phyloP scores from a whole-genome alignment of 2,797 vertebrate genomes.

The Megalops cyprinoides region DNA sequence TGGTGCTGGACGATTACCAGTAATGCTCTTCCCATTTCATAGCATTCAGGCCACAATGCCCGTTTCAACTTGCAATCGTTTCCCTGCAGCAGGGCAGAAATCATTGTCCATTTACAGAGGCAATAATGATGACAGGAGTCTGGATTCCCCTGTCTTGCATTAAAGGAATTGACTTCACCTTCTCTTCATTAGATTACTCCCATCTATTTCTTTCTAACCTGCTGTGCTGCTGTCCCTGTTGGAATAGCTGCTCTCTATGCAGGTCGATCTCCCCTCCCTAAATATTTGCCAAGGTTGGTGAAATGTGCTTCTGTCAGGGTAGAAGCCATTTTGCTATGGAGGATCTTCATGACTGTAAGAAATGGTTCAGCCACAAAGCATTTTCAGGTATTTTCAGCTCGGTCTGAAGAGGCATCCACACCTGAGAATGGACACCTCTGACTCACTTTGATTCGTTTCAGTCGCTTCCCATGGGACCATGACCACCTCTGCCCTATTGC shows the following conservation, averaged over 20 bases:
- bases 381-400: slow-evolving; percentile 9
- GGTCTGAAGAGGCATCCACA: background rate
- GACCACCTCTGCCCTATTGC: no score
- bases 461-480: no score
- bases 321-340: background rate
- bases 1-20: background rate
- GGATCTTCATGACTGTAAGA: background rate
- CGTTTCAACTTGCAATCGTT: background rate
- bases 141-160: background rate
- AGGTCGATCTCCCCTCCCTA: slow-evolving; percentile 18
- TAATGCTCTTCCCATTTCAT: background rate
- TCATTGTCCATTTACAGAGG: slow-evolving; percentile 13
- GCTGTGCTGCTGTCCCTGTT: slow-evolving; percentile 23
- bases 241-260: slow-evolving; percentile 24
- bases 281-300: slow-evolving; percentile 17
- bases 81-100: background rate
- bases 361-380: background rate
- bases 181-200: slow-evolving; percentile 13
- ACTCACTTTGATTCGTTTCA: background rate
- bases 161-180: background rate
- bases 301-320: background rate
- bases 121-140: background rate
- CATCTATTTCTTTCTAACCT: slow-evolving; percentile 30
- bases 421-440: background rate
- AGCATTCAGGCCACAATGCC: background rate